Conservation (phyloP, 2,113 vertebrate species). For the Mus spicilegus region DNA sequence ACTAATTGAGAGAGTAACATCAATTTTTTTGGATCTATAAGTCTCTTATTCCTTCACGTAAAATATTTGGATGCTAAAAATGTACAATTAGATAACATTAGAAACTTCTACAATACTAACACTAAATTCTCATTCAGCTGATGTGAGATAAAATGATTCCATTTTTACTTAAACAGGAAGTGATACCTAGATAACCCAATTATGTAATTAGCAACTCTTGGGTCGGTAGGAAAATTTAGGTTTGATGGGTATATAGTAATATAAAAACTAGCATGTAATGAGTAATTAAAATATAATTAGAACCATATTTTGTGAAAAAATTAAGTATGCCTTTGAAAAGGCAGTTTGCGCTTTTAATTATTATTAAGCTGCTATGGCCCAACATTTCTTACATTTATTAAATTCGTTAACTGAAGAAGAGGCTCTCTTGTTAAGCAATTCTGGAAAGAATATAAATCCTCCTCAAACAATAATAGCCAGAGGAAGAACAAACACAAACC, state of each 20-base stretch:
- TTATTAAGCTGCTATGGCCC: not conserved
- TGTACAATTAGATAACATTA: not conserved
- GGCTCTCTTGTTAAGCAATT: not conserved
- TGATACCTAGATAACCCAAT: conserved; percentile 11
- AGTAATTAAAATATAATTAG: not conserved
- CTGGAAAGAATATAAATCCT: not conserved
- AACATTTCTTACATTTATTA: not conserved
- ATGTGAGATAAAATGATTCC: not conserved
- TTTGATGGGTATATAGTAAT: not conserved
- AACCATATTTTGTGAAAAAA: conserved; percentile 43
- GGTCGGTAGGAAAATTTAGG: not conserved
- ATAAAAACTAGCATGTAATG: not conserved
- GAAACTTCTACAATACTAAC: not conserved
- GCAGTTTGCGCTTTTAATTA: conserved; percentile 1
- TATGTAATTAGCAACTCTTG: conserved; percentile 39
- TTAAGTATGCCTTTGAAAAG: conserved; percentile 24
- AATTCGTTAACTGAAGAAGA: not conserved
- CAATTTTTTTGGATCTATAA: not conserved
- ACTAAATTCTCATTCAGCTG: not conserved
- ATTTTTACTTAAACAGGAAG: conserved; percentile 12
- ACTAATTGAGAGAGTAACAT: not conserved
- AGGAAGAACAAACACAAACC: not conserved
- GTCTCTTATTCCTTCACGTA: not conserved
- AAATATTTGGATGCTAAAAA: not conserved
- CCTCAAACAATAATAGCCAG: not conserved